Percentiles rank a stretch among this genome's conserved stretches.
Conservation (phyloP, 2,113 vertebrate species). For the Myotis brandtii region DNA sequence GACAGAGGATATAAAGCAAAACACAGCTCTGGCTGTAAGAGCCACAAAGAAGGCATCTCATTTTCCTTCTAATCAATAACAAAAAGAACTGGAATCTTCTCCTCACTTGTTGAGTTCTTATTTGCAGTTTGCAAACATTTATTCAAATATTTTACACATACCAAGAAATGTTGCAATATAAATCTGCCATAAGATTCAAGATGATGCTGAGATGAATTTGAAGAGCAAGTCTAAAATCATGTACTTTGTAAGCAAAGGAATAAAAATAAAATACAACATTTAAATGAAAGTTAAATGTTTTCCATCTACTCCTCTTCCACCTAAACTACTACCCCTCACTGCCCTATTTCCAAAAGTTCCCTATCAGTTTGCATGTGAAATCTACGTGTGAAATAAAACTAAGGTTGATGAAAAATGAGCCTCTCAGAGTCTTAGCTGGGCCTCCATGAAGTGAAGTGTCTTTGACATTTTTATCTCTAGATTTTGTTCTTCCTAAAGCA, state of each 20-base stretch:
- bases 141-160: background rate
- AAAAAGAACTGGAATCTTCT: background rate
- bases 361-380: background rate
- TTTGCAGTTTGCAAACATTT: constrained; percentile 26
- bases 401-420: background rate
- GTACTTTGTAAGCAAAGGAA: background rate
- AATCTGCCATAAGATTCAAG: background rate
- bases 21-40: background rate
- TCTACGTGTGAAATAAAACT: background rate
- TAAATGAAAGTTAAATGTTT: background rate
- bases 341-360: background rate
- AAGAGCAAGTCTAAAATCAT: background rate
- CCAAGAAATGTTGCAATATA: background rate
- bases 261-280: background rate
- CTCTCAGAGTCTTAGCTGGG: background rate
- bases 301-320: background rate
- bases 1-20: background rate
- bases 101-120: background rate
- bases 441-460: background rate
- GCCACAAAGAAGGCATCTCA: background rate
- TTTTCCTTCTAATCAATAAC: background rate
- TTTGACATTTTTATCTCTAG: background rate
- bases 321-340: background rate
- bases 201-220: background rate
- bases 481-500: background rate